Percentiles rank a stretch among this genome's conserved stretches.
phyloP scores from a whole-genome alignment of 2,113 vertebrate genomes.

The Heterocephalus glaber region DNA sequence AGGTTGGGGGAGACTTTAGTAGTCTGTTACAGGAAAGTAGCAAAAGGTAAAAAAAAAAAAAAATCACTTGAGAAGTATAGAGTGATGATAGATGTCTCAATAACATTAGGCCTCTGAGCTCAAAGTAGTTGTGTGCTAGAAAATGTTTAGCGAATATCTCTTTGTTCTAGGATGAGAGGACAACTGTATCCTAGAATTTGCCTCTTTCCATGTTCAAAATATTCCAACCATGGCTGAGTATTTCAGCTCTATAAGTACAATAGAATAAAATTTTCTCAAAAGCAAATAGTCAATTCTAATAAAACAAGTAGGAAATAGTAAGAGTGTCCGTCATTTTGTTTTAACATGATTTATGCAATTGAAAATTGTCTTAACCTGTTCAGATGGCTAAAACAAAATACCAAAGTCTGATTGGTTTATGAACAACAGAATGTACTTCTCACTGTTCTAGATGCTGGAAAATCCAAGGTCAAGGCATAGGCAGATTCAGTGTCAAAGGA shows the following conservation, averaged over 20 bases:
- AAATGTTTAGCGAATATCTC: not conserved
- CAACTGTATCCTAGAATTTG: not conserved
- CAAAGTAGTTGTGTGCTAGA: not conserved
- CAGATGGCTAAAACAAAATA: not conserved
- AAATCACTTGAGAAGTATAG: not conserved
- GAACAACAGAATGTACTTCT: not conserved
- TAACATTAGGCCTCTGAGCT: not conserved
- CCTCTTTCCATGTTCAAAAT: not conserved
- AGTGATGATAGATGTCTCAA: not conserved
- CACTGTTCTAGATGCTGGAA: not conserved
- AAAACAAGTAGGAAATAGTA: not conserved
- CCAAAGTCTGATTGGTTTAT: not conserved
- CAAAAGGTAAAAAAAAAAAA: not conserved
- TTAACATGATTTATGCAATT: slow-evolving; percentile 21
- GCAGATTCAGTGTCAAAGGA: not conserved
- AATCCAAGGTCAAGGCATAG: not conserved
- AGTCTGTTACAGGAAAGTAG: not conserved
- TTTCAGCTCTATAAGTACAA: not conserved
- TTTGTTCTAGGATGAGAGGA: not conserved
- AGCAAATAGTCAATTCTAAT: not conserved
- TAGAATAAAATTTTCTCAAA: slow-evolving; percentile 16
- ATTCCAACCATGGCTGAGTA: not conserved
- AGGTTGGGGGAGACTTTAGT: not conserved
- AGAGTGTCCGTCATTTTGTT: slow-evolving; percentile 1
- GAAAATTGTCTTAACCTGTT: not conserved